Evolutionary conservation across 92 coral and sea anemone genomes (phyloP).

Genomic region (Nematostella vectensis): DNA sequence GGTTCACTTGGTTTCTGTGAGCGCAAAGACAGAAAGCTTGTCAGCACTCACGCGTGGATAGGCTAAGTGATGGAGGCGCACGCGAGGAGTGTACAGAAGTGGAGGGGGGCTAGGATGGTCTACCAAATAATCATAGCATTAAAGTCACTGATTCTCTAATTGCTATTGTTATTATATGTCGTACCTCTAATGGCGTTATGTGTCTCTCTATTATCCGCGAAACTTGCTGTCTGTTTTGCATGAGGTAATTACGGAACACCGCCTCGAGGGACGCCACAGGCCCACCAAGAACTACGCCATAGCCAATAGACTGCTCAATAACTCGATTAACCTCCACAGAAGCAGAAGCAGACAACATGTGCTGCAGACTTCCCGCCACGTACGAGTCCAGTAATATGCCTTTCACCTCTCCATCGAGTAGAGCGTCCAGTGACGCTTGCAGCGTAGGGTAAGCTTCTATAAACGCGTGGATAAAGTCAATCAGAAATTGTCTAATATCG

Average conservation of each 20-base stretch:
- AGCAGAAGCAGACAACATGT: neutral
- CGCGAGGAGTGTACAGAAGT: too few relatives aligned
- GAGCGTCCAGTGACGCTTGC: neutral
- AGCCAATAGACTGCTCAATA: neutral
- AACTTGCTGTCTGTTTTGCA: neutral
- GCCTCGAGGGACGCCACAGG: neutral
- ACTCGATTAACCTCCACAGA: constrained; percentile 3
- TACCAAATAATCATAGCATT: too few relatives aligned
- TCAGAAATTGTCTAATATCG: too few relatives aligned
- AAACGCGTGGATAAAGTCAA: too few relatives aligned
- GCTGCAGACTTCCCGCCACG: constrained; percentile 2
- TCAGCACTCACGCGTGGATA: too few relatives aligned
- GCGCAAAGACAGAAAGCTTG: too few relatives aligned
- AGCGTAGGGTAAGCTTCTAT: constrained; percentile 3
- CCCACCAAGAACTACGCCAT: constrained; percentile 9
- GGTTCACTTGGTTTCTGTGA: too few relatives aligned
- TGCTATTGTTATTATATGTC: neutral
- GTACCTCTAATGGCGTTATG: neutral
- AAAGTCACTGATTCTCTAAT: too few relatives aligned
- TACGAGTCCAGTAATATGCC: constrained; percentile 6
- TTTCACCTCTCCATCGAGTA: constrained; percentile 1
- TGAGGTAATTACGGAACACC: neutral
- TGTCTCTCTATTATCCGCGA: constrained; percentile 4
- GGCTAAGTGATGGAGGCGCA: too few relatives aligned
- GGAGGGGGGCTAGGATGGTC: too few relatives aligned